Percentiles rank a stretch among this genome's conserved stretches.
These are phyloP conservation scores for Notolepis coatsorum DNA, from an alignment of 2,797 vertebrate species.

Conservation along the genomic window DNA sequence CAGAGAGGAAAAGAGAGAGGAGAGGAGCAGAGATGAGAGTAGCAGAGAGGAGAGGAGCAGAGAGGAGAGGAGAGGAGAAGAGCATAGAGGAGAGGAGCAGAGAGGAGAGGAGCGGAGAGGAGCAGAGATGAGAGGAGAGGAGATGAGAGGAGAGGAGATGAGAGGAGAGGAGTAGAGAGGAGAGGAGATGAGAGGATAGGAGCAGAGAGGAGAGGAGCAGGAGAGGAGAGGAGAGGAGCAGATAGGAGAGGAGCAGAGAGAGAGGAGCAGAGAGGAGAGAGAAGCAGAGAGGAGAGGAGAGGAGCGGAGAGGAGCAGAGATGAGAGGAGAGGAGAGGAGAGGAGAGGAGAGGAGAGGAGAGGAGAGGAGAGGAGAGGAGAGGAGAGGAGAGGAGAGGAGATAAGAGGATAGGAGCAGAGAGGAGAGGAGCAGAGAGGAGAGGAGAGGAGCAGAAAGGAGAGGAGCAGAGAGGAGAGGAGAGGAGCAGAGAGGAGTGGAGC, in stretches of 20 bases:
- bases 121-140: no score
- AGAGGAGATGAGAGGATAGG: conserved; percentile 15
- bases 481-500: conserved; percentile 13
- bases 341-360: not conserved
- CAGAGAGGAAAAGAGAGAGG: not conserved
- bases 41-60: not conserved
- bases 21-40: not conserved
- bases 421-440: conserved; percentile 1
- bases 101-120: no score
- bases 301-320: no score
- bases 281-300: conserved; percentile 11
- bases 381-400: not conserved
- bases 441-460: conserved; percentile 12
- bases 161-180: not conserved
- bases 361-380: not conserved
- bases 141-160: no score
- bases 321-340: not conserved
- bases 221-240: conserved; percentile 12
- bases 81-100: no score
- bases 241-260: not conserved
- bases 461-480: not conserved
- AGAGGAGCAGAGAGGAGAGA: not conserved
- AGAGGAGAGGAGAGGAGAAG: not conserved
- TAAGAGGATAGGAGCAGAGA: conserved; percentile 11
- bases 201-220: conserved; percentile 10